A percentile compares a stretch with the other conserved stretches of the same genome.
phyloP scores from a whole-genome alignment of 2,888 invertebrate species.

The Tiphia femorata region DNA sequence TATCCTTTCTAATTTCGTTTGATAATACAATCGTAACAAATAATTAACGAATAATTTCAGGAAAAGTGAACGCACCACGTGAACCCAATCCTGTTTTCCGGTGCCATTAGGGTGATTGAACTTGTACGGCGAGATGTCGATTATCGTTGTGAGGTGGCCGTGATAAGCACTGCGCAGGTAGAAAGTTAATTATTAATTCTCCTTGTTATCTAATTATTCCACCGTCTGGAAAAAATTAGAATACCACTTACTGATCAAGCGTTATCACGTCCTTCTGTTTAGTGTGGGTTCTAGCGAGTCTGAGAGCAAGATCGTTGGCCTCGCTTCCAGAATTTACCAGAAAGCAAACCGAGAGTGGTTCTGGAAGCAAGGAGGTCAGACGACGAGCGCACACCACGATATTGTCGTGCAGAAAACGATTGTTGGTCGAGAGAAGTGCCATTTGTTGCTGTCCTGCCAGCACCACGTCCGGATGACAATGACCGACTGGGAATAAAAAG shows the following conservation, averaged over 20 bases:
- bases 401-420: constrained; percentile 96
- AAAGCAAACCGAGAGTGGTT: constrained; percentile 89
- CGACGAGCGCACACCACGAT: constrained; percentile 91
- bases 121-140: constrained; percentile 99
- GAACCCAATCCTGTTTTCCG: constrained; percentile 87
- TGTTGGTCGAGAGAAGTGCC: constrained; percentile 92
- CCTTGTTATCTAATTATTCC: neutral
- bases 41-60: neutral
- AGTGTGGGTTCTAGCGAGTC: constrained; percentile 91
- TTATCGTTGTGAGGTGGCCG: constrained; percentile 95
- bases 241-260: constrained; percentile 91
- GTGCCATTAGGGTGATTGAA: constrained; percentile 90
- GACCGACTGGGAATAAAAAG: constrained; percentile 86
- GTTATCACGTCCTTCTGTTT: constrained; percentile 91
- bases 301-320: constrained; percentile 96
- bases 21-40: neutral
- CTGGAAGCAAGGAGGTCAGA: constrained; percentile 86
- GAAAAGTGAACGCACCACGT: constrained; percentile 81
- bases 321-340: constrained; percentile 99
- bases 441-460: constrained; percentile 92
- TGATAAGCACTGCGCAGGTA: constrained; percentile 82
- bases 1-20: neutral
- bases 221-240: neutral
- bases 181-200: neutral
- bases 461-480: constrained; percentile 96